phyloP scores from a whole-genome alignment of 2,797 vertebrate genomes.

The Muraenolepis orangiensis region DNA sequence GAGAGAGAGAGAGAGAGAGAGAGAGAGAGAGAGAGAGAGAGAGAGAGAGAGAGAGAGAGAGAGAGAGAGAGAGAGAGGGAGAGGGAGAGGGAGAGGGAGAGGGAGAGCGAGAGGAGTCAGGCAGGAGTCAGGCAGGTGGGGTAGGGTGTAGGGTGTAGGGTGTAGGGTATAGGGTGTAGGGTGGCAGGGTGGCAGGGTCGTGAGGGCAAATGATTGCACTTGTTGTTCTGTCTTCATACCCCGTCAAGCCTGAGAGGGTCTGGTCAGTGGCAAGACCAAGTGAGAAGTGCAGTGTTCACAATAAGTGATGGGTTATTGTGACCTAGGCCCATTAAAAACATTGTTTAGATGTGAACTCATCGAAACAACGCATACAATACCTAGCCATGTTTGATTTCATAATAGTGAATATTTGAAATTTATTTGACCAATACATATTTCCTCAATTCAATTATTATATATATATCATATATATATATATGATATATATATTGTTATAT shows the following conservation, averaged over 20 bases:
- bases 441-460: no score
- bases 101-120: slow-evolving; percentile 22
- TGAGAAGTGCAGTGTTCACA: slow-evolving; percentile 46
- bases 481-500: no score
- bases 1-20: slow-evolving; percentile 57
- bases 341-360: slow-evolving; percentile 10
- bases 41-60: slow-evolving; percentile 56
- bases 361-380: no score
- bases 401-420: neutral
- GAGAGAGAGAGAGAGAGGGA: slow-evolving; percentile 57
- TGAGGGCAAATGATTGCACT: slow-evolving; percentile 48
- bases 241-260: slow-evolving; percentile 58
- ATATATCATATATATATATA: no score
- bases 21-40: slow-evolving; percentile 56
- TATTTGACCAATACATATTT: neutral
- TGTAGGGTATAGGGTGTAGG: slow-evolving; percentile 39
- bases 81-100: slow-evolving; percentile 55
- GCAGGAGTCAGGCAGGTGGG: neutral
- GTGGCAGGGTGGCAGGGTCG: neutral
- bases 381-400: neutral
- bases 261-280: slow-evolving; percentile 39
- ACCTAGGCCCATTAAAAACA: slow-evolving; percentile 42
- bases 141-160: neutral
- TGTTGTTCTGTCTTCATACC: slow-evolving; percentile 64
- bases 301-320: slow-evolving; percentile 57